phyloP scores from a whole-genome alignment of 2,888 invertebrate species.

The Drosophila nigritarsus region DNA sequence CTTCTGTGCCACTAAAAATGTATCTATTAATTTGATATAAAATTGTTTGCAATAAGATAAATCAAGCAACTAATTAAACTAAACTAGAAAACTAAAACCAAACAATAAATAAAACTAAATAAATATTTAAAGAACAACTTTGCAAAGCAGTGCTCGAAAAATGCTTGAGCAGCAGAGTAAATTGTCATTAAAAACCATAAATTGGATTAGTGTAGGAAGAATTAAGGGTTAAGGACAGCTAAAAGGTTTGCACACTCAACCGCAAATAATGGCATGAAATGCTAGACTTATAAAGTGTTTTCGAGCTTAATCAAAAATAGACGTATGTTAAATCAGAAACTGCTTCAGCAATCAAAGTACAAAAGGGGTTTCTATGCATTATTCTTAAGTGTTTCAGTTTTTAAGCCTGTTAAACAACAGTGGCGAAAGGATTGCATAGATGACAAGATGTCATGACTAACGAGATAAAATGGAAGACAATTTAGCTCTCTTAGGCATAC shows the following conservation, averaged over 20 bases:
- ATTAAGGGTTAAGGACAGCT: conserved; percentile 13
- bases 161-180: neutral
- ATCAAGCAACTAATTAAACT: neutral
- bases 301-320: neutral
- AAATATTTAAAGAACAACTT: neutral
- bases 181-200: conserved; percentile 11
- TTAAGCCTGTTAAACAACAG: conserved; percentile 67
- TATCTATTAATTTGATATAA: neutral
- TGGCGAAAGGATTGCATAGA: conserved; percentile 14
- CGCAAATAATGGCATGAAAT: conserved; percentile 4
- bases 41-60: neutral
- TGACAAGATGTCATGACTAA: conserved; percentile 6
- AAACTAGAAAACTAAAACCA: neutral
- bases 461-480: neutral
- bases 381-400: conserved; percentile 60
- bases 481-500: neutral
- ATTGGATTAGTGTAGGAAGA: conserved; percentile 32
- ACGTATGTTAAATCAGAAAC: conserved; percentile 20
- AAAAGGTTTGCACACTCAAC: conserved; percentile 14
- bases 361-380: conserved; percentile 23
- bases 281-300: conserved; percentile 1
- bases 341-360: conserved; percentile 49
- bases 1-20: neutral
- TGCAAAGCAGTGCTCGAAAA: neutral
- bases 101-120: neutral